These are phyloP conservation scores for Pogoniulus pusillus DNA, from an alignment of 2,797 vertebrate species.

Conservation along the genomic window DNA sequence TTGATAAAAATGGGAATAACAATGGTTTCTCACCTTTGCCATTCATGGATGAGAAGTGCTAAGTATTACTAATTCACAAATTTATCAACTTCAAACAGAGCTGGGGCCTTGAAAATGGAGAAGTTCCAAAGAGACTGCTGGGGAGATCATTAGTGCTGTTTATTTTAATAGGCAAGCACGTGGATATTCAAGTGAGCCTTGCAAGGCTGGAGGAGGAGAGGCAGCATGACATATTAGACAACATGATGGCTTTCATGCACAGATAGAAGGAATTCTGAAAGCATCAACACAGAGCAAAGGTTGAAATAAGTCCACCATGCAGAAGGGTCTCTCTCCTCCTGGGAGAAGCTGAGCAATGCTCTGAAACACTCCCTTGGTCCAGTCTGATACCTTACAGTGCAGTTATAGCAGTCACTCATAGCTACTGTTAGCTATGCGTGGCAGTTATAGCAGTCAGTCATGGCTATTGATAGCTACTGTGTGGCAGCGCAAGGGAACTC, in stretches of 20 bases:
- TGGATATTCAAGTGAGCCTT: not conserved
- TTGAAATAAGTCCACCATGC: not conserved
- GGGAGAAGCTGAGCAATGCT: not conserved
- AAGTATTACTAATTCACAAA: slow-evolving; percentile 45
- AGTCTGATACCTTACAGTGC: not conserved
- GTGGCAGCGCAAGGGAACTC: not conserved
- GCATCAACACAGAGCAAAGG: not conserved
- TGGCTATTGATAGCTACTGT: too few relatives aligned
- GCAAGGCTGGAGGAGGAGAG: not conserved
- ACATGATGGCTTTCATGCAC: accelerated
- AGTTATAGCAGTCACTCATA: not conserved
- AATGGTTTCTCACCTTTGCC: slow-evolving; percentile 33
- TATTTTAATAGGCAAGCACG: not conserved
- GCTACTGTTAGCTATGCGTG: too few relatives aligned
- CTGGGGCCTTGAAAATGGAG: slow-evolving; percentile 49
- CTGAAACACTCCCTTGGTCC: not conserved
- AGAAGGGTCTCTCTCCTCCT: not conserved
- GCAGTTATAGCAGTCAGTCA: not conserved
- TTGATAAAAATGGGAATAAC: slow-evolving; percentile 38
- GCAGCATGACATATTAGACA: not conserved
- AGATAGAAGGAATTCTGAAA: not conserved
- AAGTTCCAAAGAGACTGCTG: slow-evolving; percentile 10
- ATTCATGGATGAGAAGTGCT: slow-evolving; percentile 35
- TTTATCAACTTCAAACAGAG: slow-evolving; percentile 41
- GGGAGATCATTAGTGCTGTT: not conserved